These are phyloP conservation scores for Tachysurus fulvidraco DNA, from an alignment of 2,113 vertebrate species.

Conservation along the genomic window DNA sequence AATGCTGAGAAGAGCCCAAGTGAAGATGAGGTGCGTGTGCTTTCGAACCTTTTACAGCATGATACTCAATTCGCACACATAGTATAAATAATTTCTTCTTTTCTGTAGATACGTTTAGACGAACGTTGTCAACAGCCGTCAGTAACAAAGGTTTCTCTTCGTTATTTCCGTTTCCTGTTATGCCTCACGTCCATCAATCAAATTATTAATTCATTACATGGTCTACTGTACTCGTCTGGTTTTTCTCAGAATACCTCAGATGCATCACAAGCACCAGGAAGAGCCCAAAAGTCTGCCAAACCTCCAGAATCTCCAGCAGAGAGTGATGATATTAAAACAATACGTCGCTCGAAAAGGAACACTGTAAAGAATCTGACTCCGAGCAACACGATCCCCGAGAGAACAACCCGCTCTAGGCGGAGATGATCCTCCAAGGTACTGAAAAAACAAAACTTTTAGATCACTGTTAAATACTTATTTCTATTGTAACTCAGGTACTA, in stretches of 20 bases:
- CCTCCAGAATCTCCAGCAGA: background rate
- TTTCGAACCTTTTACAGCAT: background rate
- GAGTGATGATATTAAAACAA: background rate
- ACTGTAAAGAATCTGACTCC: conserved; percentile 45
- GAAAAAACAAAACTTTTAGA: background rate
- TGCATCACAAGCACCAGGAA: no score
- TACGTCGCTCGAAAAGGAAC: conserved; percentile 67
- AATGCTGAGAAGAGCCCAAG: background rate
- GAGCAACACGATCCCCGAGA: background rate
- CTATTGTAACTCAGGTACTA: background rate
- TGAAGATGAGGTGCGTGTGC: background rate
- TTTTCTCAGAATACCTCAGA: background rate
- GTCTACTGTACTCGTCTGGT: background rate
- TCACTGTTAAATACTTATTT: background rate
- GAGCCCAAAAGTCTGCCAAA: background rate
- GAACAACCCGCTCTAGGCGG: background rate
- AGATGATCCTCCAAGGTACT: background rate
- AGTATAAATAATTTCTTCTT: background rate
- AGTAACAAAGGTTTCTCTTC: background rate
- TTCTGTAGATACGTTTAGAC: background rate
- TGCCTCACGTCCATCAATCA: background rate
- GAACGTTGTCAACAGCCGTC: no score
- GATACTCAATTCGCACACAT: background rate
- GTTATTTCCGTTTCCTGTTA: background rate
- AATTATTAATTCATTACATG: background rate